phyloP scores from a whole-genome alignment of 2,797 vertebrate species.

The Lemur catta region DNA sequence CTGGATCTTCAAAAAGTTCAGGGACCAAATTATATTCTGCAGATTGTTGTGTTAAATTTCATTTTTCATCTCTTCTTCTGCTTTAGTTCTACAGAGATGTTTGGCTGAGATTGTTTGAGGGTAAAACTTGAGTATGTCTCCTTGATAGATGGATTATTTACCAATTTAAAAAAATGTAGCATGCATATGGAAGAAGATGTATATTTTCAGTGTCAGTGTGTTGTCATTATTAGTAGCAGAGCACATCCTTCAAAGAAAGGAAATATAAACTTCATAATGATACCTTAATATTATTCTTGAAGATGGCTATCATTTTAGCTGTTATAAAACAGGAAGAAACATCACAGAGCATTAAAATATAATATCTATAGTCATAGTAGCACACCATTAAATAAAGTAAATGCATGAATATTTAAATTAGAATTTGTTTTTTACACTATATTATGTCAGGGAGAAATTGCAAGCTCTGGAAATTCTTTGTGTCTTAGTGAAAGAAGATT shows the following conservation, averaged over 20 bases:
- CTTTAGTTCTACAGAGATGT: neutral
- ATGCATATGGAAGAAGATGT: neutral
- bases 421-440: constrained; percentile 52
- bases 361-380: constrained; percentile 61
- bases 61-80: neutral
- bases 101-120: neutral
- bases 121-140: neutral
- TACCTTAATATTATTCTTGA: constrained; percentile 54
- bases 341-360: constrained; percentile 51
- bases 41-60: neutral
- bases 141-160: constrained; percentile 10
- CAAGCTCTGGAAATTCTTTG: constrained; percentile 67
- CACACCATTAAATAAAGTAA: constrained; percentile 63
- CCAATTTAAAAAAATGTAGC: neutral
- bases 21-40: neutral
- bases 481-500: constrained; percentile 33
- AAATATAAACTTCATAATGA: constrained; percentile 60
- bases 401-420: constrained; percentile 74
- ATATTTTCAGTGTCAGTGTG: neutral
- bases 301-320: constrained; percentile 65
- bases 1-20: neutral
- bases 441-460: constrained; percentile 51
- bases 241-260: constrained; percentile 57
- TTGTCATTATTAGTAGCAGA: constrained; percentile 36
- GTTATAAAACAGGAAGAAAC: constrained; percentile 63